Percentiles rank a stretch among this genome's conserved stretches.
Conservation (phyloP, 2,113 vertebrate genomes). For the Scolopax mira region DNA sequence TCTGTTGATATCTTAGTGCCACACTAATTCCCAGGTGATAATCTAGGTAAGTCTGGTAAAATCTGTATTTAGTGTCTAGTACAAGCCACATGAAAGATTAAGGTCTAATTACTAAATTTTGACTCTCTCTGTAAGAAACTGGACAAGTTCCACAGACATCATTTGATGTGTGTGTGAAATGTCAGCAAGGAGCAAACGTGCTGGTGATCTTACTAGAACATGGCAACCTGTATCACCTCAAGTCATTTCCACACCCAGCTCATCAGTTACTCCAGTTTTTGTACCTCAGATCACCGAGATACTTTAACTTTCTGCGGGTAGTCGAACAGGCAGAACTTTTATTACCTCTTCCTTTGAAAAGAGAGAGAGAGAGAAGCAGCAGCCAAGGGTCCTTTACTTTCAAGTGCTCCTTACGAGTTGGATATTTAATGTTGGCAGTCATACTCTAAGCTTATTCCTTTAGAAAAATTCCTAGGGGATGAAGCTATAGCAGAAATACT, state of each 20-base stretch:
- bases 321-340: background rate
- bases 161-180: background rate
- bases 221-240: background rate
- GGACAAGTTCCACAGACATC: background rate
- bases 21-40: background rate
- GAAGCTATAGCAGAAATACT: background rate
- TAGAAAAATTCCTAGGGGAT: slow-evolving; percentile 31
- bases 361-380: background rate
- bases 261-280: background rate
- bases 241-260: background rate
- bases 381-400: slow-evolving; percentile 28
- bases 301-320: background rate
- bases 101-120: background rate
- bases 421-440: slow-evolving; percentile 43
- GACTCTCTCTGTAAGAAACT: background rate
- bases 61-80: background rate
- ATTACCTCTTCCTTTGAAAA: background rate
- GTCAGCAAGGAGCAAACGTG: background rate
- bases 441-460: background rate
- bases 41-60: background rate
- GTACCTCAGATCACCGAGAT: background rate
- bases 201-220: background rate
- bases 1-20: background rate
- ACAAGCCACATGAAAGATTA: background rate
- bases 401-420: slow-evolving; percentile 2